These are phyloP conservation scores for Apocrypta bakeri DNA, from an alignment of 1,140 invertebrate species.

Conservation along the genomic window DNA sequence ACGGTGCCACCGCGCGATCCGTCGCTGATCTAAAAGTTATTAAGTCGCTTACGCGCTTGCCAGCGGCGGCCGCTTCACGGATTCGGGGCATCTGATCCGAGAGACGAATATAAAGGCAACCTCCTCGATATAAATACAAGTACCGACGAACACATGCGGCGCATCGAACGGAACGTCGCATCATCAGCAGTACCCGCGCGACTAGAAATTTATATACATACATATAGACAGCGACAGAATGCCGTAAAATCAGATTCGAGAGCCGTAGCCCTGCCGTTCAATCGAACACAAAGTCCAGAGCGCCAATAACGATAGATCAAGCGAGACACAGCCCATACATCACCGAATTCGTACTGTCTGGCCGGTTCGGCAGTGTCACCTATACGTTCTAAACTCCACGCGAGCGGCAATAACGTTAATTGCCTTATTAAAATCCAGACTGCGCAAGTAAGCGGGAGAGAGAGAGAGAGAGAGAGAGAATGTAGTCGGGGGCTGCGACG, in stretches of 20 bases:
- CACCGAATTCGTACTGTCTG: constrained; percentile 40
- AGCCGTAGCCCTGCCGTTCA: neutral
- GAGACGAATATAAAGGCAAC: too few species aligned
- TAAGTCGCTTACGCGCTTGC: constrained; percentile 9
- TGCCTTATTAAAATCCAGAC: constrained; percentile 62
- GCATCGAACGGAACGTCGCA: neutral
- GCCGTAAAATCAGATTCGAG: constrained; percentile 47
- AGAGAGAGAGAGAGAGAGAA: constrained; percentile 36
- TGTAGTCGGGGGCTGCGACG: constrained; percentile 32
- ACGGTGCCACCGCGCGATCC: neutral
- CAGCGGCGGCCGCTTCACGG: constrained; percentile 50
- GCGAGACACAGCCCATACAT: constrained; percentile 36
- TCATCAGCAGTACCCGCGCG: neutral
- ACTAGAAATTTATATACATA: too few species aligned
- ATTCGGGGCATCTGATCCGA: neutral
- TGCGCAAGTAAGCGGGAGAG: constrained; percentile 26
- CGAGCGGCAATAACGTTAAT: constrained; percentile 65
- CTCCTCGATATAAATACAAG: too few species aligned
- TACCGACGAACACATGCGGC: neutral
- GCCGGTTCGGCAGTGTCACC: constrained; percentile 34
- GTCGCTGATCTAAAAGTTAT: constrained; percentile 34
- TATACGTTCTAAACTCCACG: constrained; percentile 24
- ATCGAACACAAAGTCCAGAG: neutral
- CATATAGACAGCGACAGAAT: neutral
- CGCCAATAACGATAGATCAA: constrained; percentile 50